phyloP scores from a whole-genome alignment of 92 coral and sea anemone genomes.

The Phenganax subtilis region DNA sequence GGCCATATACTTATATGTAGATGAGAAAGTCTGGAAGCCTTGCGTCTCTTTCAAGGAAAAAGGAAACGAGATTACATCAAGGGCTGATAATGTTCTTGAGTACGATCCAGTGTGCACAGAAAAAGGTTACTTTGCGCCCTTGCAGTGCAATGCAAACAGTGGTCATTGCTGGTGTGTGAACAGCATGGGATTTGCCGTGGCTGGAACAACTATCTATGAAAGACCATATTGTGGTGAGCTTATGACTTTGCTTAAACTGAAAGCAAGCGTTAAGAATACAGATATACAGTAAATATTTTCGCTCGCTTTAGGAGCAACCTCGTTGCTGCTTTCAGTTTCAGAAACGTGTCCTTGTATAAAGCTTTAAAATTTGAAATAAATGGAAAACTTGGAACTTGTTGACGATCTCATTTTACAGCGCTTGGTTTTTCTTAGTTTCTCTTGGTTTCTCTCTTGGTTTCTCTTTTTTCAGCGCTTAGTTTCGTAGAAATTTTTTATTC shows the following conservation, averaged over 20 bases:
- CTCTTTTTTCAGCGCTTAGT: no score
- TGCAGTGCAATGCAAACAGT: conserved; percentile 60
- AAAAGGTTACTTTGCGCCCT: conserved; percentile 54
- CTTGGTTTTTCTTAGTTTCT: no score
- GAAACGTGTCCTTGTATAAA: no score
- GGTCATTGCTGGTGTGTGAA: conserved; percentile 93
- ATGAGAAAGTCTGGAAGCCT: conserved; percentile 3
- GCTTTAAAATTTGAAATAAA: no score
- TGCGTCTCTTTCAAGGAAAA: conserved; percentile 14
- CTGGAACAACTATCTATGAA: conserved; percentile 60
- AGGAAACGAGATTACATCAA: not conserved
- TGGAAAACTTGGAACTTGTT: no score
- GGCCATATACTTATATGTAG: not conserved
- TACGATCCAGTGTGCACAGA: conserved; percentile 63
- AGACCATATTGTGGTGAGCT: conserved; percentile 77
- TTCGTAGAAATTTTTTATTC: not conserved
- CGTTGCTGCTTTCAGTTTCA: no score
- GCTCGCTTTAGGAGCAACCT: no score
- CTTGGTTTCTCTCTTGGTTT: no score
- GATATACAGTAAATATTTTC: no score
- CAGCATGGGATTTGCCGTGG: conserved; percentile 60
- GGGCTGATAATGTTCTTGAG: not conserved
- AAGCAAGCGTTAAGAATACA: no score
- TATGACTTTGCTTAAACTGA: no score
- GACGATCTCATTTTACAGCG: no score